These are phyloP conservation scores for Hesperia comma DNA, from an alignment of 2,888 invertebrate genomes.

Conservation along the genomic window DNA sequence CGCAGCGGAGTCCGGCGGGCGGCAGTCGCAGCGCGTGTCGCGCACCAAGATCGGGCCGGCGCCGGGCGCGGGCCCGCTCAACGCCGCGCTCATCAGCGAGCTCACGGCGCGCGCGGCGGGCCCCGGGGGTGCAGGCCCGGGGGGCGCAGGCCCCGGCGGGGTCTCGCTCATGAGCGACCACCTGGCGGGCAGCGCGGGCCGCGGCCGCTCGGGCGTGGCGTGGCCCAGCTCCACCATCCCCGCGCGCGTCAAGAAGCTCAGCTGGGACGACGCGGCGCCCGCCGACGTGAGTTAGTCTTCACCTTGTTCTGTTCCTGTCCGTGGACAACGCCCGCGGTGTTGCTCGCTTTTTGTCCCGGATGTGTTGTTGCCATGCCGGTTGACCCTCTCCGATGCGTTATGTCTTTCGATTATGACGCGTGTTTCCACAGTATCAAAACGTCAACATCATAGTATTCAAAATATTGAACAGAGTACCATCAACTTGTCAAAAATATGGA, in stretches of 20 bases:
- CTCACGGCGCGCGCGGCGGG: conserved; percentile 38
- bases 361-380: too few relatives aligned
- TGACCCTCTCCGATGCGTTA: too few relatives aligned
- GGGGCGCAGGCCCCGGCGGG: conserved; percentile 43
- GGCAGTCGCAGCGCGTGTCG: conserved; percentile 56
- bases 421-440: too few relatives aligned
- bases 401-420: too few relatives aligned
- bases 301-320: too few relatives aligned
- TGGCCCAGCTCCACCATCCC: conserved; percentile 89
- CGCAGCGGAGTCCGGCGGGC: conserved; percentile 38
- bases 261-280: conserved; percentile 87
- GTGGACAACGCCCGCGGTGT: too few relatives aligned
- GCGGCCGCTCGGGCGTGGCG: conserved; percentile 76
- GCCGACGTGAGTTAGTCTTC: conserved; percentile 20
- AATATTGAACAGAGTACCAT: too few relatives aligned
- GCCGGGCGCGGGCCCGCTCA: conserved; percentile 53
- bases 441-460: too few relatives aligned
- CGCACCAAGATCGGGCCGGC: conserved; percentile 61
- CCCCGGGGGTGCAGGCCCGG: too few relatives aligned
- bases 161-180: conserved; percentile 71
- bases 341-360: too few relatives aligned
- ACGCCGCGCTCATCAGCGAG: conserved; percentile 45
- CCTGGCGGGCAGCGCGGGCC: conserved; percentile 59
- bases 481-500: too few relatives aligned
- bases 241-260: conserved; percentile 89